Percentiles rank a stretch among this genome's conserved stretches.
Evolutionary conservation across 2,888 invertebrate genomes (phyloP).

Genomic region (Leptinotarsa rubiginosa): DNA sequence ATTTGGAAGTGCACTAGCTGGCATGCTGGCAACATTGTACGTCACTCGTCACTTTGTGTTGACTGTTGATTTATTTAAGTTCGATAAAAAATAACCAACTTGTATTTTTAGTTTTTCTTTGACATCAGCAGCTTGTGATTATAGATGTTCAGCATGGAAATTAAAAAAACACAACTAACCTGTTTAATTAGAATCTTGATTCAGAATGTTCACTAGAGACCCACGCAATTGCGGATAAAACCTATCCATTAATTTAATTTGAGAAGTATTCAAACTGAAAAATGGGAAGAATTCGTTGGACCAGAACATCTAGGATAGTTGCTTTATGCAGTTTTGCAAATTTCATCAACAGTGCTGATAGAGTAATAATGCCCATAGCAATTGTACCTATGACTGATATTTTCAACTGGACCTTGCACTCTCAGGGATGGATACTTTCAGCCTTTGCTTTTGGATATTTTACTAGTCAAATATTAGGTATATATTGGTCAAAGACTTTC

Average conservation of each 20-base stretch:
- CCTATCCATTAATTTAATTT: neutral
- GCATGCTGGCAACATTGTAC: too few relatives aligned
- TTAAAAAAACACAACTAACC: too few relatives aligned
- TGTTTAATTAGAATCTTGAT: too few relatives aligned
- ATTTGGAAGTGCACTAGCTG: too few relatives aligned
- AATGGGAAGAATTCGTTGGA: slow-evolving; percentile 68
- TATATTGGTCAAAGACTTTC: slow-evolving; percentile 14
- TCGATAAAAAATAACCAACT: too few relatives aligned
- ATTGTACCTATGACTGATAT: slow-evolving; percentile 80
- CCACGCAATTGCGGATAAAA: neutral
- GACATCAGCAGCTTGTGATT: too few relatives aligned
- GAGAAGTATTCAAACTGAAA: slow-evolving; percentile 37
- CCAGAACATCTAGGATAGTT: slow-evolving; percentile 71
- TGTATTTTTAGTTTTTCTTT: too few relatives aligned
- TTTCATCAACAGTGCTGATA: slow-evolving; percentile 82
- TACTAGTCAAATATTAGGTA: slow-evolving; percentile 75
- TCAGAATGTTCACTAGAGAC: neutral
- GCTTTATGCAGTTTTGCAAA: slow-evolving; percentile 79
- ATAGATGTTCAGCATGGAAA: too few relatives aligned
- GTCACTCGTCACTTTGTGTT: too few relatives aligned
- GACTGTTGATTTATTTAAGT: too few relatives aligned
- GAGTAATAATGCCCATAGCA: slow-evolving; percentile 83
- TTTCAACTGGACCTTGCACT: slow-evolving; percentile 77
- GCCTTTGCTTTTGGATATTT: slow-evolving; percentile 83
- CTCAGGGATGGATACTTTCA: slow-evolving; percentile 81